Percentiles rank a stretch among this genome's conserved stretches.
Evolutionary conservation across 1,140 invertebrate genomes (phyloP).

Genomic region (Armadillidium nasatum): DNA sequence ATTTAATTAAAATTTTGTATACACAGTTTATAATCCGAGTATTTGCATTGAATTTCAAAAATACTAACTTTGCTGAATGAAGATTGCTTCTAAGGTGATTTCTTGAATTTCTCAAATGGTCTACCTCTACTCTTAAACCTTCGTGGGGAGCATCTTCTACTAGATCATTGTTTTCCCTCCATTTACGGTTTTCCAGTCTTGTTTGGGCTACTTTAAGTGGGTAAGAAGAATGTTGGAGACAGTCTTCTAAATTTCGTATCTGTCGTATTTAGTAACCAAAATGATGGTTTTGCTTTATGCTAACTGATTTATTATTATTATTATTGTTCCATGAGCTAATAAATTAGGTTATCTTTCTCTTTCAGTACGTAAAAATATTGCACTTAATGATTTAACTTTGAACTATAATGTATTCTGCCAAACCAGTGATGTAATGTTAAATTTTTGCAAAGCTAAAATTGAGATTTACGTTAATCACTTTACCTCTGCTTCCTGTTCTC

Average conservation of each 20-base stretch:
- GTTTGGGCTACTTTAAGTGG: constrained; percentile 35
- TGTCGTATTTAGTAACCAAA: no score
- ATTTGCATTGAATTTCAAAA: not conserved
- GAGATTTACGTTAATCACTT: constrained; percentile 12
- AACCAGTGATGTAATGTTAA: no score
- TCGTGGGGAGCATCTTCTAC: constrained; percentile 36
- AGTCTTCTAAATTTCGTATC: constrained; percentile 20
- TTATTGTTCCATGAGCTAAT: no score
- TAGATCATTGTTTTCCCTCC: constrained; percentile 26
- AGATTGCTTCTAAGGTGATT: constrained; percentile 28
- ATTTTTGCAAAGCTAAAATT: no score
- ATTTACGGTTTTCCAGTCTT: constrained; percentile 30
- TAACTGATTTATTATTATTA: no score
- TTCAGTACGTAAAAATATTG: no score
- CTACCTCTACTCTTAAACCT: constrained; percentile 23
- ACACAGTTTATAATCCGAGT: no score
- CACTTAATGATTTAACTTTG: no score
- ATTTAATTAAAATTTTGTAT: no score
- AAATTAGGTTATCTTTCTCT: no score
- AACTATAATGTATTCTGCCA: no score
- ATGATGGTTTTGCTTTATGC: no score
- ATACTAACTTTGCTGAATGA: constrained; percentile 29
- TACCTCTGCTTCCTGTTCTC: constrained; percentile 32
- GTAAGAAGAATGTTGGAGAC: constrained; percentile 28
- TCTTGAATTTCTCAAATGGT: constrained; percentile 28